A percentile compares a stretch with the other conserved stretches of the same genome.
These are phyloP conservation scores for Hypselothyrea guttata DNA, from an alignment of 2,888 invertebrate species.

Conservation along the genomic window DNA sequence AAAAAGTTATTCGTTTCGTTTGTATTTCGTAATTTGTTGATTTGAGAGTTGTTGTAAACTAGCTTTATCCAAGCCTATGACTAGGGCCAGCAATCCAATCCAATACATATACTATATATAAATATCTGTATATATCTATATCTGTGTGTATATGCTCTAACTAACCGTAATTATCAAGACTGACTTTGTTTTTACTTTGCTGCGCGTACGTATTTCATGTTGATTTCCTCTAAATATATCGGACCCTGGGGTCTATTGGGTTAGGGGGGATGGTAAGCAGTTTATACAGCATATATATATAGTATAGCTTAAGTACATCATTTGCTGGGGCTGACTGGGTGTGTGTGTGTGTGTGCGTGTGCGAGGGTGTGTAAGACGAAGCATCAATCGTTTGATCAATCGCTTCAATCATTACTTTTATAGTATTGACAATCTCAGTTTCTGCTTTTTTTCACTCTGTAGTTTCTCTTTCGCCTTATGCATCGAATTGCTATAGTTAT, in stretches of 20 bases:
- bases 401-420: too few species aligned
- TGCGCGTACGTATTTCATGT: constrained; percentile 65
- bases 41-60: constrained; percentile 39
- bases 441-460: background rate
- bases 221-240: too few species aligned
- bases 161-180: constrained; percentile 45
- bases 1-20: constrained; percentile 48
- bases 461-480: constrained; percentile 12
- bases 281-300: constrained; percentile 54
- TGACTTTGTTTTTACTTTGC: constrained; percentile 28
- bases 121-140: constrained; percentile 6
- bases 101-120: constrained; percentile 33
- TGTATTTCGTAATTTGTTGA: background rate
- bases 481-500: constrained; percentile 31
- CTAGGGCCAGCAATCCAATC: constrained; percentile 61
- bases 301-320: constrained; percentile 51
- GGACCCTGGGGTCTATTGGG: constrained; percentile 1
- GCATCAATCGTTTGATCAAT: too few species aligned
- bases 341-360: constrained; percentile 26
- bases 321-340: constrained; percentile 27
- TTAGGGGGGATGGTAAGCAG: constrained; percentile 35
- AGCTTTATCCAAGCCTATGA: constrained; percentile 62
- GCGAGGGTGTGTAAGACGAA: too few species aligned
- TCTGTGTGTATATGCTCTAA: constrained; percentile 36
- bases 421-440: too few species aligned